These are phyloP conservation scores for Agrenia bidenticulata DNA, from an alignment of 2,888 invertebrate species.

Conservation along the genomic window DNA sequence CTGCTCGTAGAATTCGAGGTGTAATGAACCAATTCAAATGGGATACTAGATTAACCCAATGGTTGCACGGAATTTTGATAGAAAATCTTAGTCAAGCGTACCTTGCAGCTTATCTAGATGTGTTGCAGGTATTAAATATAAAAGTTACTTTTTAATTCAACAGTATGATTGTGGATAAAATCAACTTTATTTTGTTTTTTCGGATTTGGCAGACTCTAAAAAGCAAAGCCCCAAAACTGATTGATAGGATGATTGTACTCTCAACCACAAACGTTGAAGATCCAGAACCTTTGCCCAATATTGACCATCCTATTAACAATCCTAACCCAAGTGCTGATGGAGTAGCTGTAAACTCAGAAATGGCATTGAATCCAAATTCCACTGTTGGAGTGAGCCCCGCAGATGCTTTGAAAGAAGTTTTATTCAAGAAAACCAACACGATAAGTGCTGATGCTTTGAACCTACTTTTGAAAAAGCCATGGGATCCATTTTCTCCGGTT, in stretches of 20 bases:
- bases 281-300: too few relatives aligned
- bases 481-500: constrained; percentile 70
- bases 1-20: constrained; percentile 67
- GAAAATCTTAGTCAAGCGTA: constrained; percentile 68
- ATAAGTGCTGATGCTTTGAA: constrained; percentile 64
- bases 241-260: constrained; percentile 71
- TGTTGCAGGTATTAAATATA: constrained; percentile 65
- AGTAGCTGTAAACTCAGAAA: background rate
- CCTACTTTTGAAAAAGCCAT: constrained; percentile 67
- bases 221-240: constrained; percentile 68
- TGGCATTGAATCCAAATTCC: background rate
- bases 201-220: constrained; percentile 66
- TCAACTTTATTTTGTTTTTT: too few relatives aligned
- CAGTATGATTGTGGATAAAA: too few relatives aligned
- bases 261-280: constrained; percentile 58
- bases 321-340: constrained; percentile 11
- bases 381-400: background rate
- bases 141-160: background rate
- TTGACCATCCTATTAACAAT: background rate
- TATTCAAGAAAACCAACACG: constrained; percentile 9
- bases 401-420: constrained; percentile 11
- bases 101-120: constrained; percentile 73
- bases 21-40: constrained; percentile 70
- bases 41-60: constrained; percentile 71
- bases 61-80: constrained; percentile 73